phyloP scores from a whole-genome alignment of 1,140 invertebrate species.

The Plutomurus gul region DNA sequence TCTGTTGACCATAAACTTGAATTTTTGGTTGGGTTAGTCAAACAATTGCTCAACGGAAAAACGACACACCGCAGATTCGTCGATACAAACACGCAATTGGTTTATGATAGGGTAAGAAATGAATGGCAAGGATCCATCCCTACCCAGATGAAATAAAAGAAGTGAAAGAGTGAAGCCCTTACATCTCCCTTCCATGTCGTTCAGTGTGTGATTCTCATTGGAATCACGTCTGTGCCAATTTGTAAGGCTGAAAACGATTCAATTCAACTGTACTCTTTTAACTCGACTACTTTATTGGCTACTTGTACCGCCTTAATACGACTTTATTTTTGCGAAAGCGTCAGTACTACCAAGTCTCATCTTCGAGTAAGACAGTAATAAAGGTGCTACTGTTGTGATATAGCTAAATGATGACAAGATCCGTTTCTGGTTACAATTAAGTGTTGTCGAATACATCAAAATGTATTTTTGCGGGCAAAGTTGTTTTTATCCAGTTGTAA shows the following conservation, averaged over 20 bases:
- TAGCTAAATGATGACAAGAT: not conserved
- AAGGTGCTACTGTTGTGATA: not conserved
- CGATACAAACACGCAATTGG: not conserved
- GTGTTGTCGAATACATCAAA: not conserved
- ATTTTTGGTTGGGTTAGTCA: no score
- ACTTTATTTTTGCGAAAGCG: not conserved
- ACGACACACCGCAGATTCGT: not conserved
- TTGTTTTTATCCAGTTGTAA: not conserved
- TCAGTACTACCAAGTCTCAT: not conserved
- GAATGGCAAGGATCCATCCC: not conserved
- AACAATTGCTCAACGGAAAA: no score
- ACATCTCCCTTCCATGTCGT: not conserved
- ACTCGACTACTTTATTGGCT: not conserved
- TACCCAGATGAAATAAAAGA: not conserved
- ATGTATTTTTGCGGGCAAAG: not conserved
- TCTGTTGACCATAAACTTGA: no score
- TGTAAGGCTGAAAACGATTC: not conserved
- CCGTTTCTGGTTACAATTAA: no score
- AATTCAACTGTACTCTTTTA: constrained; percentile 13
- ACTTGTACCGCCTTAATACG: not conserved
- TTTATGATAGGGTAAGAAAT: not conserved
- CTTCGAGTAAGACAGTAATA: not conserved
- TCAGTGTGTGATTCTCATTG: not conserved
- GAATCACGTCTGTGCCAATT: not conserved
- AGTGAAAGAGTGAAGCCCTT: not conserved